Conservation (phyloP, 2,113 vertebrate genomes). For the Colaptes auratus region DNA sequence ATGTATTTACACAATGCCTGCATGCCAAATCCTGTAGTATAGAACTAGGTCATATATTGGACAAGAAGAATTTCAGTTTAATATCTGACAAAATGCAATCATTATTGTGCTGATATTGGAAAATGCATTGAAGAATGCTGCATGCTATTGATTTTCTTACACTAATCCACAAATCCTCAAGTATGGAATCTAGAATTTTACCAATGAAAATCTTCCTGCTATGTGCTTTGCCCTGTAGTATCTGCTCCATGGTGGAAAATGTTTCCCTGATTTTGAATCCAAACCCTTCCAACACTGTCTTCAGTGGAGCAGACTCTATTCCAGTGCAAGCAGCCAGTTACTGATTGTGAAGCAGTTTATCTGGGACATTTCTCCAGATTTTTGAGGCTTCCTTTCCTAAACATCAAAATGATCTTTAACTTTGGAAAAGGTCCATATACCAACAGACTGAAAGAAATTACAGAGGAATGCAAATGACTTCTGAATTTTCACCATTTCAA, state of each 20-base stretch:
- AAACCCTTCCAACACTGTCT: background rate
- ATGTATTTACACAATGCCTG: background rate
- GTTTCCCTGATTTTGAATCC: background rate
- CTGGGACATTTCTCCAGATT: background rate
- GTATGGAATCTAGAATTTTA: background rate
- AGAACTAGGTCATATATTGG: background rate
- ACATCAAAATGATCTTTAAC: background rate
- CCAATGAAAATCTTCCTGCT: background rate
- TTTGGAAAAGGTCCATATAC: background rate
- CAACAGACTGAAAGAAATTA: background rate
- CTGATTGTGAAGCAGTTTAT: background rate
- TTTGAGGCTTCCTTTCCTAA: constrained; percentile 20
- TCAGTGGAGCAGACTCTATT: background rate
- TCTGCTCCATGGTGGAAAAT: background rate
- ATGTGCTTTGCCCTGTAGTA: background rate
- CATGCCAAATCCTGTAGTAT: background rate
- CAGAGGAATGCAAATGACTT: background rate
- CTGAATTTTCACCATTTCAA: background rate
- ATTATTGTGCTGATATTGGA: background rate
- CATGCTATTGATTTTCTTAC: rapidly evolving
- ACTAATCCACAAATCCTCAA: background rate
- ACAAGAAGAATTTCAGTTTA: background rate
- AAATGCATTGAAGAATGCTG: background rate
- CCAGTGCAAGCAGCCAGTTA: background rate
- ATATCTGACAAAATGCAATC: background rate